Conservation (phyloP, 2,888 invertebrate species). For the Schizaphis graminum region DNA sequence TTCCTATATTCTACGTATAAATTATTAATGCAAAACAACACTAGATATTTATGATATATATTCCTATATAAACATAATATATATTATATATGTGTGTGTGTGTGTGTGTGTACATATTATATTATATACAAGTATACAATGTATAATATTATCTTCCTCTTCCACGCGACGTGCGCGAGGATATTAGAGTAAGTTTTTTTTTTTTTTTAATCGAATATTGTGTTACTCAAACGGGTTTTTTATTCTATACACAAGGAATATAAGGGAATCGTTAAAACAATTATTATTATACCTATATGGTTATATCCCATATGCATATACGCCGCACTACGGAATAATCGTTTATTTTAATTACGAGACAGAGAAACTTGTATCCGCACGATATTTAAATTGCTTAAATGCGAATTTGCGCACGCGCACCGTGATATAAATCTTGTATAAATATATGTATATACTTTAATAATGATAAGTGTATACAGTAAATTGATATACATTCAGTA, state of each 20-base stretch:
- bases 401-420: background rate
- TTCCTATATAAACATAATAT: background rate
- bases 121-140: background rate
- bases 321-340: background rate
- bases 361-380: background rate
- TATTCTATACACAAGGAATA: background rate
- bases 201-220: background rate
- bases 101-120: background rate
- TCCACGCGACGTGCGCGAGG: background rate
- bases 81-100: background rate
- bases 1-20: background rate
- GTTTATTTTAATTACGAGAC: slow-evolving; percentile 22
- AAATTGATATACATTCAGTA: background rate
- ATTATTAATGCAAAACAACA: background rate
- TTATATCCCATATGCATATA: background rate
- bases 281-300: slow-evolving; percentile 26
- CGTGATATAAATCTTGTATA: background rate
- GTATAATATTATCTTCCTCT: background rate
- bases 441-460: background rate
- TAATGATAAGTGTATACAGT: background rate
- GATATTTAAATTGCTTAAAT: background rate
- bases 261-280: background rate
- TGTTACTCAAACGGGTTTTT: background rate
- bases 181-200: background rate
- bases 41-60: background rate